These are phyloP conservation scores for Centropyge bicolor DNA, from an alignment of 2,797 vertebrate genomes.

Conservation along the genomic window DNA sequence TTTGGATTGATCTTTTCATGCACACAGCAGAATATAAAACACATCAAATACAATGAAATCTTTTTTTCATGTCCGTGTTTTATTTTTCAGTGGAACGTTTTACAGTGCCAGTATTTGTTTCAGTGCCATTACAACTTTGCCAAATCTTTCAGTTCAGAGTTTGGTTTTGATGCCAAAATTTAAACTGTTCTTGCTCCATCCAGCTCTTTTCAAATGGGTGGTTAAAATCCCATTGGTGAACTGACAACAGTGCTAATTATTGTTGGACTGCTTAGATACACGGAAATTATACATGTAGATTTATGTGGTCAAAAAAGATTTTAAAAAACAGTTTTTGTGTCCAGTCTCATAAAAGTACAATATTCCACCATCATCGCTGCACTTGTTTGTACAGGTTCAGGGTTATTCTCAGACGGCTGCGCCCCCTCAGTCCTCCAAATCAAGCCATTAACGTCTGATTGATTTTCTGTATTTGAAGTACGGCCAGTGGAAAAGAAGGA, in stretches of 20 bases:
- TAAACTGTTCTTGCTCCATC: too few relatives aligned
- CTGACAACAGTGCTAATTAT: not conserved
- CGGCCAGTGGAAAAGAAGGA: slow-evolving; percentile 9
- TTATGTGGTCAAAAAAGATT: not conserved
- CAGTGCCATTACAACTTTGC: too few relatives aligned
- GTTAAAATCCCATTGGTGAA: not conserved
- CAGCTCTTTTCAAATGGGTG: not conserved
- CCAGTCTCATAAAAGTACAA: not conserved
- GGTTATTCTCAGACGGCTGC: not conserved
- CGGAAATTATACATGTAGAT: not conserved
- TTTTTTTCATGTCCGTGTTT: too few relatives aligned
- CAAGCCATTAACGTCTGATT: slow-evolving; percentile 24
- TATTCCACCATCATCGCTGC: not conserved
- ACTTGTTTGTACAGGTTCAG: not conserved
- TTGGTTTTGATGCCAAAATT: too few relatives aligned
- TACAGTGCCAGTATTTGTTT: too few relatives aligned
- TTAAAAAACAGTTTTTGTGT: not conserved
- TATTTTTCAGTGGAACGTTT: too few relatives aligned
- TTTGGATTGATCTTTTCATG: too few relatives aligned
- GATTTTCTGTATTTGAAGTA: slow-evolving; percentile 42
- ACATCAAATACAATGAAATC: too few relatives aligned
- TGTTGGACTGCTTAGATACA: not conserved
- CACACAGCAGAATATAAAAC: too few relatives aligned
- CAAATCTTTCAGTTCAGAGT: too few relatives aligned
- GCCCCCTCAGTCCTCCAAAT: slow-evolving; percentile 1